These are phyloP conservation scores for Dasyurus viverrinus DNA, from an alignment of 2,113 vertebrate genomes.

Conservation along the genomic window DNA sequence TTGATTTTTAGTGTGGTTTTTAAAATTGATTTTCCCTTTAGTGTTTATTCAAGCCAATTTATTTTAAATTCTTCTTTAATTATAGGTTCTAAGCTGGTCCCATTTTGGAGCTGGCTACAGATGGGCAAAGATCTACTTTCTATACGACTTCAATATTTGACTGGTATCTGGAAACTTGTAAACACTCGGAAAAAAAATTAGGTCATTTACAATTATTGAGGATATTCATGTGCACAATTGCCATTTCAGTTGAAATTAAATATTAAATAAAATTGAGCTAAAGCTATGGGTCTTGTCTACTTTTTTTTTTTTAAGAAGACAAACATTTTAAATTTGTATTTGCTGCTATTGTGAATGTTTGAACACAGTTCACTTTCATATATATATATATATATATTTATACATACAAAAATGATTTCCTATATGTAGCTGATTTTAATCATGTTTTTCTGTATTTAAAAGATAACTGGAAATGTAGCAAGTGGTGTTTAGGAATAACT, in stretches of 20 bases:
- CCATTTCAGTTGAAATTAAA: slow-evolving; percentile 79
- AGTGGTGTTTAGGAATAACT: not conserved
- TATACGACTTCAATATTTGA: slow-evolving; percentile 96
- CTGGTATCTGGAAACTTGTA: slow-evolving; percentile 94
- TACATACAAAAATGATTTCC: not conserved
- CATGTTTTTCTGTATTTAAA: not conserved
- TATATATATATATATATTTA: not conserved
- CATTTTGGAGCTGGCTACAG: slow-evolving; percentile 99
- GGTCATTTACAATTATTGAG: slow-evolving; percentile 73
- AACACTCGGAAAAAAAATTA: slow-evolving; percentile 89
- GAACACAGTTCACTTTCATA: not conserved
- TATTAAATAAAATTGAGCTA: slow-evolving; percentile 79
- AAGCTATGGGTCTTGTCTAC: slow-evolving; percentile 63
- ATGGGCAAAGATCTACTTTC: slow-evolving; percentile 97
- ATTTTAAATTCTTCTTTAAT: slow-evolving; percentile 62
- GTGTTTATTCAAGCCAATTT: slow-evolving; percentile 5
- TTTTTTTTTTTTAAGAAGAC: not conserved
- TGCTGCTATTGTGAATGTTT: not conserved
- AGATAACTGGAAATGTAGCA: not conserved
- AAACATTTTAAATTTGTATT: not conserved
- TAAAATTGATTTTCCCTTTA: not conserved
- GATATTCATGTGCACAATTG: slow-evolving; percentile 73
- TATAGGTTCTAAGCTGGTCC: slow-evolving; percentile 96
- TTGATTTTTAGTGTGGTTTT: not conserved
- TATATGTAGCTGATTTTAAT: not conserved